Percentiles rank a stretch among this genome's conserved stretches.
These are phyloP conservation scores for Nixonia krombeini DNA, from an alignment of 1,140 invertebrate genomes.

Conservation along the genomic window DNA sequence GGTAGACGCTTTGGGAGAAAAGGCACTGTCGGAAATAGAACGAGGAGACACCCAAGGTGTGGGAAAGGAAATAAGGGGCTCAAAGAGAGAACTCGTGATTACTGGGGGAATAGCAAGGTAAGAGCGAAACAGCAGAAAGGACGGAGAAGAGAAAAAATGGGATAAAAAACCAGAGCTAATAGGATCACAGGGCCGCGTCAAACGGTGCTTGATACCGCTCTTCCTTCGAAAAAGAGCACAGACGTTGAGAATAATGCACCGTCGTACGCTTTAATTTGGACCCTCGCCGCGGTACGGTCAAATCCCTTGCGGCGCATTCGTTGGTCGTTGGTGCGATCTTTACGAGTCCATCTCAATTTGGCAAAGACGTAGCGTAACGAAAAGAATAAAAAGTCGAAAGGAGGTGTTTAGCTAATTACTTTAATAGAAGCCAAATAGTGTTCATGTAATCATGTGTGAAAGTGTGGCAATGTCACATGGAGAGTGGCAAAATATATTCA, in stretches of 20 bases:
- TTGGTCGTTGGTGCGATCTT: conserved; percentile 29
- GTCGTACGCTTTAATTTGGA: conserved; percentile 47
- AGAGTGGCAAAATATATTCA: conserved; percentile 6
- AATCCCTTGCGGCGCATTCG: conserved; percentile 23
- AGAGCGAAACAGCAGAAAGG: conserved; percentile 15
- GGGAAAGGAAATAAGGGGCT: conserved; percentile 40
- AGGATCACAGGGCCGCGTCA: conserved; percentile 62
- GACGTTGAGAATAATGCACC: conserved; percentile 46
- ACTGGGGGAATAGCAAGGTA: conserved; percentile 22
- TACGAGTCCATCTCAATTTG: conserved; percentile 50
- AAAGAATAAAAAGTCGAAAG: conserved; percentile 39
- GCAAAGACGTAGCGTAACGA: conserved; percentile 35
- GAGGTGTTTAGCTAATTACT: conserved; percentile 50
- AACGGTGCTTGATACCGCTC: conserved; percentile 64
- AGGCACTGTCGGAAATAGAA: conserved; percentile 44
- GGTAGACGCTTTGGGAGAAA: conserved; percentile 32
- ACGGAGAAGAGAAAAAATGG: conserved; percentile 43
- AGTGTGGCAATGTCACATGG: conserved; percentile 29
- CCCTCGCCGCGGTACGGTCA: conserved; percentile 32
- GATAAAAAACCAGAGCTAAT: conserved; percentile 65
- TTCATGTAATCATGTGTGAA: conserved; percentile 11
- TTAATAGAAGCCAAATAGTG: conserved; percentile 29
- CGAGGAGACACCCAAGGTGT: conserved; percentile 19
- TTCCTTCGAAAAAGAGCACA: conserved; percentile 38
- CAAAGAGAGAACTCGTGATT: conserved; percentile 17